Evolutionary conservation across 2,797 vertebrate genomes (phyloP), one percentile per base, ranked within the genome.

Genomic region (Bucorvus abyssinicus): DNA sequence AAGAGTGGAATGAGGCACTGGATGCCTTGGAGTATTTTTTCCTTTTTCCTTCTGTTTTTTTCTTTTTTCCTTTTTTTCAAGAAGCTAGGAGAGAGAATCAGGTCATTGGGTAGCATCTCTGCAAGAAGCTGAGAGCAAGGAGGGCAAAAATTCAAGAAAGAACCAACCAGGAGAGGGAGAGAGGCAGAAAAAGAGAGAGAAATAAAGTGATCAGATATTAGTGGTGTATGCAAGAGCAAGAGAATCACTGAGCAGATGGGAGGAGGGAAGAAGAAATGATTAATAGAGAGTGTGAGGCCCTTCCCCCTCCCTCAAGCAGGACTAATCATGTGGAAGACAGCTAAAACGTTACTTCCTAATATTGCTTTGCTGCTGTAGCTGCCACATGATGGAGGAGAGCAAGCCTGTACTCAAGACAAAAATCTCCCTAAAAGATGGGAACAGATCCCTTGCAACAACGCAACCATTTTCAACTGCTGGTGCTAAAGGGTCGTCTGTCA

Each of bases 211-310:
- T 95, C 85, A 79, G 24, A 73, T 42, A 73, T 69, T 73, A 94
- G 91, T 38, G 67, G 79, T 52, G 50, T 88, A 73, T 76, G 92
- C 79, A 93, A 89, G 61, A 91, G 47, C 8, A 0, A 89, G 47
- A 93, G 87, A 94, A 86, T 74, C 78, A 38, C 84, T 13, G 87
- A 96, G 95, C 91, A 97, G 94, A 96, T 90, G 92, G 91, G 91
- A 96, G 94, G 95, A 96, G 95, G 87, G 79, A 94, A 95, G 82
- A 87, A 95, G 76, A 91, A 95, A 96, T 96, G 92, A 97, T 96
- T 96, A 96, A 95, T 78, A 84, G 84, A 84, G 93, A 93, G 83
- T 60, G 75, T 79, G 79, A 95, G 89, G 93, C 95, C 95, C 94
- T 94, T 96, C 95, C 95, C 91, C 91, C 95, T 93, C 83, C 76